These are phyloP conservation scores for Cheilosia vernalis DNA, from an alignment of 2,888 invertebrate genomes.

Conservation along the genomic window DNA sequence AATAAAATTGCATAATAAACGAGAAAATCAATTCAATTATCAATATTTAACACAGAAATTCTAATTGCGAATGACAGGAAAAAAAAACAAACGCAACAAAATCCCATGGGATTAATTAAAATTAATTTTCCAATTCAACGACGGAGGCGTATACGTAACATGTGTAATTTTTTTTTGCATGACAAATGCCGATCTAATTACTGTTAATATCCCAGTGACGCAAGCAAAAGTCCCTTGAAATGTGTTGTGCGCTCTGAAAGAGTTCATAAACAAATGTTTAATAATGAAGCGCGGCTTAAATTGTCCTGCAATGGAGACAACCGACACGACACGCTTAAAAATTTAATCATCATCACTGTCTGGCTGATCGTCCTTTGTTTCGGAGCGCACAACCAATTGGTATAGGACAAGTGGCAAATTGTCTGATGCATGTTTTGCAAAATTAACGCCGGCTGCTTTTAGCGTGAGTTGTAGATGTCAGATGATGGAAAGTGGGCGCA, in stretches of 20 bases:
- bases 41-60: slow-evolving; percentile 57
- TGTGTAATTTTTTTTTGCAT: slow-evolving; percentile 6
- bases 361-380: slow-evolving; percentile 16
- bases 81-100: neutral
- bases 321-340: neutral
- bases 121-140: slow-evolving; percentile 26
- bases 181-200: slow-evolving; percentile 7
- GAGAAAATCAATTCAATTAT: slow-evolving; percentile 55
- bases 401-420: slow-evolving; percentile 15
- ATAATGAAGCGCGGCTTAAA: too few relatives aligned
- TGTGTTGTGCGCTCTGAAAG: neutral
- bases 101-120: slow-evolving; percentile 43
- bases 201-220: neutral
- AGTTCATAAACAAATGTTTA: neutral
- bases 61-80: slow-evolving; percentile 47
- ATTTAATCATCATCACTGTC: slow-evolving; percentile 10
- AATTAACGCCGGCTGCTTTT: slow-evolving; percentile 29
- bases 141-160: slow-evolving; percentile 38
- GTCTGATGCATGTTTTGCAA: slow-evolving; percentile 10
- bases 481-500: slow-evolving; percentile 18
- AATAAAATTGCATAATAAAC: slow-evolving; percentile 23
- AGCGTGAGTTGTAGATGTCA: slow-evolving; percentile 15
- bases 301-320: neutral
- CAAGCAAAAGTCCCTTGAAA: neutral
- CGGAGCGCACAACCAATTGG: neutral